These are phyloP conservation scores for Amphiduros pacificus DNA, from an alignment of 2,888 invertebrate species.

Conservation along the genomic window DNA sequence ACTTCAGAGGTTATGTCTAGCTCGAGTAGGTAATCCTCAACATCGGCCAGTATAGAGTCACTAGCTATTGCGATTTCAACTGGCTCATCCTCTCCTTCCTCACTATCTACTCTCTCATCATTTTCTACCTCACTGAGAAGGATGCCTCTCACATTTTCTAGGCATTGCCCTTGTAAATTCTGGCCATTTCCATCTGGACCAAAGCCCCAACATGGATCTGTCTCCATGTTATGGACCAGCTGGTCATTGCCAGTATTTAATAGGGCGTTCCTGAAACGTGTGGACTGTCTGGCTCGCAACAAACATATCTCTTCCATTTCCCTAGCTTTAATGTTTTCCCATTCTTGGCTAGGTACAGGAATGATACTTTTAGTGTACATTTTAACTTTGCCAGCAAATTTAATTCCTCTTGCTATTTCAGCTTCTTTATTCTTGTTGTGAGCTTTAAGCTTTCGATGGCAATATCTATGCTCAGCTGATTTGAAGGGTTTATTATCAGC, in stretches of 20 bases:
- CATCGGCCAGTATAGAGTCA: too few relatives aligned
- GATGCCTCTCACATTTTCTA: background rate
- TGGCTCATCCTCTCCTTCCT: too few relatives aligned
- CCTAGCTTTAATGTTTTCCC: background rate
- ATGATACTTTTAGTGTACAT: background rate
- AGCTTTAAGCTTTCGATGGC: background rate
- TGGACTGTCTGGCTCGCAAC: background rate
- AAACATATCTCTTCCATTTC: background rate
- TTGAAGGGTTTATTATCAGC: background rate
- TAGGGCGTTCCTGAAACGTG: background rate
- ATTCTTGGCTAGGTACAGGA: background rate
- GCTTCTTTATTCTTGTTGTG: background rate
- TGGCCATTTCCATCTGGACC: background rate
- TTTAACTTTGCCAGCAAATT: background rate
- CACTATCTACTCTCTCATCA: too few relatives aligned
- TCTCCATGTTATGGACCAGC: background rate
- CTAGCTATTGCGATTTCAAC: too few relatives aligned
- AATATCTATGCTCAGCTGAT: background rate
- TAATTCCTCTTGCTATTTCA: background rate
- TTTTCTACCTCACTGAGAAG: too few relatives aligned
- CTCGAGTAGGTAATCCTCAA: too few relatives aligned
- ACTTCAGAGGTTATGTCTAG: too few relatives aligned
- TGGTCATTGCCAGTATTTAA: background rate
- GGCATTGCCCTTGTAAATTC: background rate
- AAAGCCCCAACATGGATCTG: background rate